Conservation (phyloP, 2,888 invertebrate genomes). For the Spatulosminthurus flaviceps region DNA sequence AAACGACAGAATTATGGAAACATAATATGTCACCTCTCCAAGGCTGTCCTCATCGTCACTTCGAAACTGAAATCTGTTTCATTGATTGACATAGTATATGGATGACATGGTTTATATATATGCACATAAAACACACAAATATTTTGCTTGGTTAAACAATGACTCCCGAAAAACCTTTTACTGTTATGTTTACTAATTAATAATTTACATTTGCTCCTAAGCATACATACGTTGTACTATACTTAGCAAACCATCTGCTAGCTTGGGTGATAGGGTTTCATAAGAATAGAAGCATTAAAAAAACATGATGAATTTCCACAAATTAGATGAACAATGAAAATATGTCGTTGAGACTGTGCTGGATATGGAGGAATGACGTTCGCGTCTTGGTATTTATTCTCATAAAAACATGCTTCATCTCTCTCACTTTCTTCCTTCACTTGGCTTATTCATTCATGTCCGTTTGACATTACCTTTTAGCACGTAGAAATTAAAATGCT, state of each 20-base stretch:
- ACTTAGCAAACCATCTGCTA: neutral
- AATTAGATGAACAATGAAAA: neutral
- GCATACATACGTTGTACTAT: too few relatives aligned
- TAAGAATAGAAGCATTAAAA: neutral
- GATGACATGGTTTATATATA: too few relatives aligned
- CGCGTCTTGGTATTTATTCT: too few relatives aligned
- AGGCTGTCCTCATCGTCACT: neutral
- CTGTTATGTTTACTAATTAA: neutral
- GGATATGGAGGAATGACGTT: too few relatives aligned
- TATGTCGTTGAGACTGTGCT: neutral
- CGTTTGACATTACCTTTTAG: too few relatives aligned
- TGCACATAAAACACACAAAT: neutral
- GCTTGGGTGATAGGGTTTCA: neutral
- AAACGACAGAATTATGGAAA: neutral
- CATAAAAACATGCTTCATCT: too few relatives aligned
- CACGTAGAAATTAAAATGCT: too few relatives aligned
- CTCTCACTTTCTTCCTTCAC: too few relatives aligned
- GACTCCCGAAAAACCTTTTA: neutral
- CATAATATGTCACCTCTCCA: neutral
- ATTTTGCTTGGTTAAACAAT: neutral
- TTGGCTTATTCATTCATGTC: too few relatives aligned
- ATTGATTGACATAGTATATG: slow-evolving; percentile 6
- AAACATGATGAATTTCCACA: neutral
- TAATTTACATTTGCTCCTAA: neutral
- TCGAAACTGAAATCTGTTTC: neutral